Evolutionary conservation across 2,797 vertebrate genomes (phyloP).

Genomic region (Cossypha dichroa): DNA sequence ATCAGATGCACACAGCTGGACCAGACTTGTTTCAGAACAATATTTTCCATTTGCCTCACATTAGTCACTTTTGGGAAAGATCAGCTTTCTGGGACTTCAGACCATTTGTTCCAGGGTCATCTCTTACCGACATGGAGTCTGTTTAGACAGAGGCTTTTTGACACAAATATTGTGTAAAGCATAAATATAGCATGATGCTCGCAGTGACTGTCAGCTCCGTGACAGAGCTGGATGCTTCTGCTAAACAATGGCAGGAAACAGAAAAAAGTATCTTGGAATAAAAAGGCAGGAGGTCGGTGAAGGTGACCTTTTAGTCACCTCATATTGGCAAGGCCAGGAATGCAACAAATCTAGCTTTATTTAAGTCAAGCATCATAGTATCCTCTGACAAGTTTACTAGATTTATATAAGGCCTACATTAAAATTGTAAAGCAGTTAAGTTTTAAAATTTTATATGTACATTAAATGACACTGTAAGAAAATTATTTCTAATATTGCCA

Average conservation of each 20-base stretch:
- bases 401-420: not conserved
- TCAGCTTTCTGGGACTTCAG: constrained; percentile 3
- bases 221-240: not conserved
- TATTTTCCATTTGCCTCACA: constrained; percentile 27
- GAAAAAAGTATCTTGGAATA: not conserved
- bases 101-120: constrained; percentile 12
- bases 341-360: not conserved
- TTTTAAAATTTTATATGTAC: not conserved
- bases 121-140: not conserved
- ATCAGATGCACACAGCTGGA: not conserved
- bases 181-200: not conserved
- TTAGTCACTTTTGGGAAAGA: constrained; percentile 48
- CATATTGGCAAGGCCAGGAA: not conserved
- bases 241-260: constrained; percentile 58
- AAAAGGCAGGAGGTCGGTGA: not conserved
- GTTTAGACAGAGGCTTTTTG: constrained; percentile 18
- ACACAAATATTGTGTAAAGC: not conserved
- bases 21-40: not conserved
- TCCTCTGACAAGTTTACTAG: not conserved
- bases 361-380: not conserved
- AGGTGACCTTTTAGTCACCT: not conserved
- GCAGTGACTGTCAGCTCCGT: not conserved
- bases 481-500: not conserved
- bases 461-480: not conserved
- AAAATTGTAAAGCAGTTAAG: not conserved